Evolutionary conservation across 2,888 invertebrate genomes (phyloP).

Genomic region (Melangyna quadrimaculata): DNA sequence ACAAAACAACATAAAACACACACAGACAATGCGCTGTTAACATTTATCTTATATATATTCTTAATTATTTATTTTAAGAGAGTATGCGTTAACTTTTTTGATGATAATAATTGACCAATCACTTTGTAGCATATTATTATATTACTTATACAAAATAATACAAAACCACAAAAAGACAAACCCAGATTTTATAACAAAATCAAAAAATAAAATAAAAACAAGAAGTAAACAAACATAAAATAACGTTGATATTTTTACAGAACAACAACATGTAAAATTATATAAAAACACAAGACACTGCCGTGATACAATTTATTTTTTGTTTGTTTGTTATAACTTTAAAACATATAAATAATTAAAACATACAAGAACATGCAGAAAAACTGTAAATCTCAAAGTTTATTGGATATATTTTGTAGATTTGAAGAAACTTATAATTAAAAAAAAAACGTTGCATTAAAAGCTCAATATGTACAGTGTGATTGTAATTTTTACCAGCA

Average conservation of each 20-base stretch:
- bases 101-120: slow-evolving; percentile 63
- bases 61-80: slow-evolving; percentile 42
- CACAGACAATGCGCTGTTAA: slow-evolving; percentile 46
- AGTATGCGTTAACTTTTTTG: slow-evolving; percentile 35
- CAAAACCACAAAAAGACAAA: slow-evolving; percentile 25
- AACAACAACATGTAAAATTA: slow-evolving; percentile 70
- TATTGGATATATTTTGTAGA: slow-evolving; percentile 56
- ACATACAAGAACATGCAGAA: slow-evolving; percentile 35
- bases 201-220: neutral
- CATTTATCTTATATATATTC: slow-evolving; percentile 52
- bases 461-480: slow-evolving; percentile 50
- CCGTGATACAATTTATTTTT: slow-evolving; percentile 50
- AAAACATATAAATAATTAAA: slow-evolving; percentile 20
- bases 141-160: slow-evolving; percentile 34
- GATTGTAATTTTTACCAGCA: slow-evolving; percentile 38
- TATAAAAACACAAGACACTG: slow-evolving; percentile 61
- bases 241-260: slow-evolving; percentile 61
- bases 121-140: slow-evolving; percentile 52
- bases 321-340: slow-evolving; percentile 30
- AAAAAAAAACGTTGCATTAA: slow-evolving; percentile 11
- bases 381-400: slow-evolving; percentile 38
- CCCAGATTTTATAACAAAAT: slow-evolving; percentile 15
- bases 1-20: slow-evolving; percentile 27
- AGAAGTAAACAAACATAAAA: slow-evolving; percentile 23
- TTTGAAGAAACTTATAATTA: slow-evolving; percentile 28